phyloP scores from a whole-genome alignment of 2,888 invertebrate species.

The Microctonus hyperodae region DNA sequence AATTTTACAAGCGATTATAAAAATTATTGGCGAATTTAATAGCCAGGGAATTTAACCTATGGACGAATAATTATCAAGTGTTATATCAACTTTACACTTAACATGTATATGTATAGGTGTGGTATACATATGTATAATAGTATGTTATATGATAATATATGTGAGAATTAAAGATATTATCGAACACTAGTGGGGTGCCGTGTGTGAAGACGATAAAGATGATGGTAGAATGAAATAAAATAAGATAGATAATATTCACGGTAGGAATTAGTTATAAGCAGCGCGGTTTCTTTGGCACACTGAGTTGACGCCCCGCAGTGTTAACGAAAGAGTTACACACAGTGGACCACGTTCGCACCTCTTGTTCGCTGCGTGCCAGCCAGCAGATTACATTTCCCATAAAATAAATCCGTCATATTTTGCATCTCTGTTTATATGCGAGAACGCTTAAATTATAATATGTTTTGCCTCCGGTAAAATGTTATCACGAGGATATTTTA shows the following conservation, averaged over 20 bases:
- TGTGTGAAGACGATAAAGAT: background rate
- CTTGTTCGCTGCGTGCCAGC: slow-evolving; percentile 44
- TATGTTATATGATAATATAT: background rate
- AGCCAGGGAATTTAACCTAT: too few relatives aligned
- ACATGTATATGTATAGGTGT: background rate
- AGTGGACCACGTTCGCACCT: slow-evolving; percentile 58
- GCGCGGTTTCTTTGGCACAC: slow-evolving; percentile 54
- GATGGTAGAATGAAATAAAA: background rate
- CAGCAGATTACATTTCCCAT: slow-evolving; percentile 58
- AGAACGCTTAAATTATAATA: slow-evolving; percentile 52
- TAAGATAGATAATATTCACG: slow-evolving; percentile 37
- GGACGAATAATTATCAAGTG: slow-evolving; percentile 22
- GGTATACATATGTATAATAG: too few relatives aligned
- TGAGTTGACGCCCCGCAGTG: slow-evolving; percentile 57
- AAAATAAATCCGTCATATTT: slow-evolving; percentile 52
- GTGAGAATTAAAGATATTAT: background rate
- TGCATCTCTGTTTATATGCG: background rate
- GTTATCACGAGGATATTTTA: slow-evolving; percentile 32
- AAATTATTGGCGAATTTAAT: slow-evolving; percentile 17
- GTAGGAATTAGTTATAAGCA: slow-evolving; percentile 55
- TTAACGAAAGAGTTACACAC: slow-evolving; percentile 60
- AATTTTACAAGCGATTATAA: slow-evolving; percentile 1
- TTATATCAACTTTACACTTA: slow-evolving; percentile 22
- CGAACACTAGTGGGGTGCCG: slow-evolving; percentile 17
- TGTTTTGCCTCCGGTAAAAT: slow-evolving; percentile 50